Evolutionary conservation across 2,113 vertebrate genomes (phyloP).

Genomic region (Lepus americanus): DNA sequence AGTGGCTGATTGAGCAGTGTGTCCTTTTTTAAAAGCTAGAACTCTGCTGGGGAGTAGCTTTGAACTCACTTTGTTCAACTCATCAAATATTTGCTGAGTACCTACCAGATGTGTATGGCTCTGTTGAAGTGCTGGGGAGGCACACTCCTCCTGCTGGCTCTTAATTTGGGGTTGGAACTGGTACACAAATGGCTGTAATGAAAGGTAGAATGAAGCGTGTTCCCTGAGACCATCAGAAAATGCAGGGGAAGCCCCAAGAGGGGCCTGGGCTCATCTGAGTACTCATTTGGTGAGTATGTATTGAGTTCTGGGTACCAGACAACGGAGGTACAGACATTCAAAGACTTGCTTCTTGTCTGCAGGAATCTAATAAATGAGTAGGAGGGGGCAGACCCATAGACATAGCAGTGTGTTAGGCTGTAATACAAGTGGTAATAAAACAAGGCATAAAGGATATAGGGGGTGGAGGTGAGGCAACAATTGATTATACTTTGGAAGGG

Average conservation of each 20-base stretch:
- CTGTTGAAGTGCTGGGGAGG: background rate
- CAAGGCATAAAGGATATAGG: background rate
- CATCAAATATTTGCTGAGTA: slow-evolving; percentile 70
- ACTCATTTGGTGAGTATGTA: background rate
- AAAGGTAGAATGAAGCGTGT: slow-evolving; percentile 46
- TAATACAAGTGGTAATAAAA: background rate
- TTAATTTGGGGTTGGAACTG: slow-evolving; percentile 54
- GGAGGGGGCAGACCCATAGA: background rate
- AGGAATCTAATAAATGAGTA: background rate
- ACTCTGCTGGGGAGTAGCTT: slow-evolving; percentile 29
- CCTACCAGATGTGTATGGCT: slow-evolving; percentile 49
- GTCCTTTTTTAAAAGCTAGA: background rate
- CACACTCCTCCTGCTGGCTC: background rate
- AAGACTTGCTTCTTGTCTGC: background rate
- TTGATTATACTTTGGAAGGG: background rate
- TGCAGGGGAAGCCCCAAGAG: background rate
- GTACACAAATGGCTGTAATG: slow-evolving; percentile 30
- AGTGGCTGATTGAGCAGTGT: slow-evolving; percentile 27
- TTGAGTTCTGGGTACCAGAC: background rate
- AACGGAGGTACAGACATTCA: background rate
- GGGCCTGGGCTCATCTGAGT: background rate
- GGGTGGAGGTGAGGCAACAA: background rate
- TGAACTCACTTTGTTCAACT: slow-evolving; percentile 70
- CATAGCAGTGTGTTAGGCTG: rapidly evolving
- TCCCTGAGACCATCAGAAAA: background rate